Base-by-base conservation (phyloP, 2,113 vertebrate genomes). In the Spermophilus dauricus region DNA sequence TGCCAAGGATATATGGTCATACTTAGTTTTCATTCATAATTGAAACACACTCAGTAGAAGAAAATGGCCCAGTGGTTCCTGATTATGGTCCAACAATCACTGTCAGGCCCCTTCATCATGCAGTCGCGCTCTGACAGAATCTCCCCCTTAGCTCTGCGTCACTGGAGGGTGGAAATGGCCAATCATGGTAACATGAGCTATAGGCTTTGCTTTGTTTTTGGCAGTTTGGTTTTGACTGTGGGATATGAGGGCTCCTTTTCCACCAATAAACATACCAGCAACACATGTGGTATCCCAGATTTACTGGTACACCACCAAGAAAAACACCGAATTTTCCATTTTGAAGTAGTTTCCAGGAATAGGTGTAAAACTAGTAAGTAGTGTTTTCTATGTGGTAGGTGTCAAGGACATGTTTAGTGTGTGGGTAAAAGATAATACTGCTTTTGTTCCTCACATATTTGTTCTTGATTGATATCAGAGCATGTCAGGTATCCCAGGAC, bases 321-420 rank as follows among this genome's bases (percentile, higher is more conserved):
- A 30, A 45, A 91, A 48, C 80, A 78, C 26, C 67, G 91, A 45
- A 65, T 82, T 91, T 97, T 96, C 83, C 91, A 78, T 70, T 84
- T 86, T 75, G 70, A 95, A 93, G 80, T 86, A 26, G 77, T 97
- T 97, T 97, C 89, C 91, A 91, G 88, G 87, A 96, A 83, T 90
- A 93, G 81, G n/a, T 89, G 10, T 85, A 89, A 93, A 93, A 24
- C 30, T 61, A 95, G 96, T 83, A 51, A 95, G 39, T 13, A 42
- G 24, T 34, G 0, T 80, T 37, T 87, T 89, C 48, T 88, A 0
- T 58, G 30, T 65, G 73, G 53, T 82, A 32, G 75, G 45, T 72
- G 63, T n/a, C 30, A 22, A 80, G 77, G 63, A 26, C 11, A 8
- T 42, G 13, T 51, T 86, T 69, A 95, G 58, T 34, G 24, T 24